Base-by-base conservation (phyloP, 2,888 invertebrate genomes). In the Netelia virgata region DNA sequence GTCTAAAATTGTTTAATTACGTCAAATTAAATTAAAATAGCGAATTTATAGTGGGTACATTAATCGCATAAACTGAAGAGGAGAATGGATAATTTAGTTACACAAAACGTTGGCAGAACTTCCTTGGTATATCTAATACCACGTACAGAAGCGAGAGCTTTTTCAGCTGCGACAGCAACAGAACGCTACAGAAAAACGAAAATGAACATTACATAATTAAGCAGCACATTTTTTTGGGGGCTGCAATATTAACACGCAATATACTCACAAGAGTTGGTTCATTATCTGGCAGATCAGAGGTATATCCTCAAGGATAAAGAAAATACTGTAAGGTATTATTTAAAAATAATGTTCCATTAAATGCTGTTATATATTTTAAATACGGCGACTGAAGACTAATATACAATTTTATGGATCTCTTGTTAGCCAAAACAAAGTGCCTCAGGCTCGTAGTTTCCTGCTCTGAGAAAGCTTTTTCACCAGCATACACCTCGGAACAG, bases 231-330 rank as follows among this genome's bases (percentile, higher is more conserved):
- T 16, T 16, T 1, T 18, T 8, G 6, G 9, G 1, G 1, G n/a
- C 43, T 64, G 16, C 6, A 41, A 36, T 28, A 16, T 43, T 23
- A 55, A 18, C 57, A 55, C 68, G 20, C 59, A 70, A 23, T 53
- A 57, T 76, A 89, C 90, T 91, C 77, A 91, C 92, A 69, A 96
- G 93, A 72, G 92, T 93, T 0, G 94, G 91, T 8, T 94, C 94
- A 74, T 96, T 94, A 1, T 92, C 91, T 1, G 95, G 95, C 55
- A 95, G 90, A 1, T 85, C 91, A 63, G 93, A 93, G 20, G 95
- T 95, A 85, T 95, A 96, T 1, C 96, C 96, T 96, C 96, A 97
- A 0, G 96, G 96, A 89, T 96, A 96, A 1, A 97, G 91, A 28
- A 97, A 92, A 92, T 95, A 96, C 93, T 94, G 83, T 3, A 89